These are phyloP conservation scores for Gymnocypris eckloni DNA, from an alignment of 2,797 vertebrate genomes.

Conservation along the genomic window DNA sequence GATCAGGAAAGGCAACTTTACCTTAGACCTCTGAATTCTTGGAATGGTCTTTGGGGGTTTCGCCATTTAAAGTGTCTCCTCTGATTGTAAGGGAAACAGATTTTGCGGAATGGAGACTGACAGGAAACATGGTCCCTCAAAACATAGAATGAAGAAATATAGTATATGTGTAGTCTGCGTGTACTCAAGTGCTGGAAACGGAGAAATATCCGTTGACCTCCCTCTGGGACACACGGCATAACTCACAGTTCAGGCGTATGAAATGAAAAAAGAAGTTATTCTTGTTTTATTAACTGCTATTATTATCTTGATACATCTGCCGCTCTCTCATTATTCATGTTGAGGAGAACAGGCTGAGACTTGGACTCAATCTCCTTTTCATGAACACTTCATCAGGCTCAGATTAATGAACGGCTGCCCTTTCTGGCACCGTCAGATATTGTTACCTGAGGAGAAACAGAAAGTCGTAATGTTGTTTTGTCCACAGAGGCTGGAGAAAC, in stretches of 20 bases:
- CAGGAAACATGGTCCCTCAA: constrained; percentile 41
- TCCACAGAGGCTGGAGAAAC: constrained; percentile 69
- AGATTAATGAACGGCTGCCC: constrained; percentile 39
- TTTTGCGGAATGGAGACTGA: constrained; percentile 32
- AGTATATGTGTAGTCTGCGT: constrained; percentile 27
- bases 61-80: constrained; percentile 14
- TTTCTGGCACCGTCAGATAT: constrained; percentile 34
- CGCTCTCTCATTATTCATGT: constrained; percentile 63
- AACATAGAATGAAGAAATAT: constrained; percentile 39
- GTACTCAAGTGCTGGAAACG: constrained; percentile 40
- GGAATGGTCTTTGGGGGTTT: constrained; percentile 1
- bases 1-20: not conserved
- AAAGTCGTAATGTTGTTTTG: constrained; percentile 47
- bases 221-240: constrained; percentile 72
- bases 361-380: constrained; percentile 56
- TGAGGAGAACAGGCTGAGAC: constrained; percentile 50
- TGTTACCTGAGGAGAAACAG: constrained; percentile 55
- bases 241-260: constrained; percentile 67
- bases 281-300: constrained; percentile 74
- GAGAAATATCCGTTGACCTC: constrained; percentile 69
- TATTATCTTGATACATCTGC: constrained; percentile 67
- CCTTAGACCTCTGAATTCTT: not conserved
- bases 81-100: not conserved
- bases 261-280: constrained; percentile 74
- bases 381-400: constrained; percentile 62